A percentile compares a stretch with the other conserved stretches of the same genome.
These are phyloP conservation scores for Cossypha heuglini DNA, from an alignment of 2,797 vertebrate genomes.

Conservation along the genomic window DNA sequence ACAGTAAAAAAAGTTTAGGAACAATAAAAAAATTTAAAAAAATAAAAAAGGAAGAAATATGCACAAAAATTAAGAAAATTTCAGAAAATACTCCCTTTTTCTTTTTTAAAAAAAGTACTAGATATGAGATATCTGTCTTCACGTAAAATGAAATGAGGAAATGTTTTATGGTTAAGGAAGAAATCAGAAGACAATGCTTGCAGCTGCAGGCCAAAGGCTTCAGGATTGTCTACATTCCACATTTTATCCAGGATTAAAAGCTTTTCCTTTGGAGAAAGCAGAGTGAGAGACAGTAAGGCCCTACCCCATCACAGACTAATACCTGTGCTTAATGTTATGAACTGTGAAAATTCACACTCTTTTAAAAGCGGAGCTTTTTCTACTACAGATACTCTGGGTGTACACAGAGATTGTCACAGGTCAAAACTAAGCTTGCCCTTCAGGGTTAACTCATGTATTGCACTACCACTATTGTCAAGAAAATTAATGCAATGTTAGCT, in stretches of 20 bases:
- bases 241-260: neutral
- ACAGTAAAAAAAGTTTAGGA: neutral
- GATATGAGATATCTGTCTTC: neutral
- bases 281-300: neutral
- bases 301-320: neutral
- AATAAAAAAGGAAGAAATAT: neutral
- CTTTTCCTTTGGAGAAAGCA: neutral
- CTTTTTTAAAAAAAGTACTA: neutral
- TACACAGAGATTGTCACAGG: neutral
- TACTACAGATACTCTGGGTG: neutral
- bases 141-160: neutral
- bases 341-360: neutral
- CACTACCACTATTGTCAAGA: neutral
- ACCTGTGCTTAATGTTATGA: neutral
- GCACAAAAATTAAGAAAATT: neutral
- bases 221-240: neutral
- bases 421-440: neutral
- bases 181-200: neutral
- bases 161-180: neutral
- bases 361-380: neutral
- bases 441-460: neutral
- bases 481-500: neutral
- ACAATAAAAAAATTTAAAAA: neutral
- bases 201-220: neutral
- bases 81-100: neutral